Percentiles rank a stretch among this genome's conserved stretches.
phyloP scores from a whole-genome alignment of 2,888 invertebrate genomes.

The Apotomis capreana region DNA sequence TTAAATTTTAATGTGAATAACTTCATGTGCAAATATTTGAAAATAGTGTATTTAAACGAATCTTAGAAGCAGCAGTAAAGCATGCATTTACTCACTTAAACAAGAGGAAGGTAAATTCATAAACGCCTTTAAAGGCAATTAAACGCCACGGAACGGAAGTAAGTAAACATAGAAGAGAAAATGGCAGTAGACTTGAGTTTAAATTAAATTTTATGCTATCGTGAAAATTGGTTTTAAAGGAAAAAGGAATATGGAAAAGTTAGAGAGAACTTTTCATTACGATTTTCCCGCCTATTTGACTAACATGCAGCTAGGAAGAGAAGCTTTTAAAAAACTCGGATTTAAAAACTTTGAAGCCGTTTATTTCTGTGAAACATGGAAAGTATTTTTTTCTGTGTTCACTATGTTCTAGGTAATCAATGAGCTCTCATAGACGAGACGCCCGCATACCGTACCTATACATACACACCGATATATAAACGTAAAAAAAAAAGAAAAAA shows the following conservation, averaged over 20 bases:
- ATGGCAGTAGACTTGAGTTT: constrained; percentile 18
- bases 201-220: not conserved
- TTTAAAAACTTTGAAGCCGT: too few relatives aligned
- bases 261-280: too few relatives aligned
- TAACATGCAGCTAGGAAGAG: too few relatives aligned
- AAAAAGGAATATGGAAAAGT: not conserved
- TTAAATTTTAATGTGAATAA: not conserved
- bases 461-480: too few relatives aligned
- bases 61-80: not conserved
- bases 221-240: not conserved
- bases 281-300: too few relatives aligned
- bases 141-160: constrained; percentile 13
- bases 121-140: constrained; percentile 32
- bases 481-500: too few relatives aligned
- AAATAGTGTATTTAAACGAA: not conserved
- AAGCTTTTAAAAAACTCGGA: too few relatives aligned
- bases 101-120: constrained; percentile 10
- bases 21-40: not conserved
- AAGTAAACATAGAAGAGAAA: constrained; percentile 3
- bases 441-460: too few relatives aligned
- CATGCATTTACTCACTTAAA: constrained; percentile 8
- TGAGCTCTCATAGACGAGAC: too few relatives aligned
- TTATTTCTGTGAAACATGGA: too few relatives aligned
- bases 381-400: too few relatives aligned
- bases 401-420: too few relatives aligned